These are phyloP conservation scores for Trigoniulus corallinus DNA, from an alignment of 1,140 invertebrate species.

Conservation along the genomic window DNA sequence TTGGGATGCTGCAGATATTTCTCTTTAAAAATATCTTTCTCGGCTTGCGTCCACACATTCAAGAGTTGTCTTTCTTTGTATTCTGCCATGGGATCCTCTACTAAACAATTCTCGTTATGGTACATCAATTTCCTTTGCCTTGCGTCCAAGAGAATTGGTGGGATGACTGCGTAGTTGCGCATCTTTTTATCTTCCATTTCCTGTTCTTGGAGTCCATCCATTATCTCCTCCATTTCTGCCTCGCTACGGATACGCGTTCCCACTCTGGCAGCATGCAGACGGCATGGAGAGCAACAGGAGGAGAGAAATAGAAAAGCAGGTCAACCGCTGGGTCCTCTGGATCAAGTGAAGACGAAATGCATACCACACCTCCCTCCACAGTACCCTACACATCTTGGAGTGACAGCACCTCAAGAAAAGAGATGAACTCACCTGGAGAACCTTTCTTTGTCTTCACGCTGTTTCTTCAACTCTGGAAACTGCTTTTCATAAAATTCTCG, in stretches of 20 bases:
- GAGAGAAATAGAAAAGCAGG: too few species aligned
- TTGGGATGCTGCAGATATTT: slow-evolving; percentile 95
- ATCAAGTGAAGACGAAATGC: too few species aligned
- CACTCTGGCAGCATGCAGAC: slow-evolving; percentile 45
- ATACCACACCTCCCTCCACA: too few species aligned
- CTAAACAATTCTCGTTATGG: slow-evolving; percentile 69
- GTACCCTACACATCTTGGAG: too few species aligned
- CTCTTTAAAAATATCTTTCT: slow-evolving; percentile 60
- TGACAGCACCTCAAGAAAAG: too few species aligned
- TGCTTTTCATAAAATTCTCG: slow-evolving; percentile 93
- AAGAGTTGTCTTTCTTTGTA: slow-evolving; percentile 68
- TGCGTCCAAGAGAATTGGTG: slow-evolving; percentile 62
- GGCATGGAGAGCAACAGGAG: too few species aligned
- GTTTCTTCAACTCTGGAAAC: slow-evolving; percentile 91
- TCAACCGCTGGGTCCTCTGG: too few species aligned
- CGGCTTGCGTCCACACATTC: slow-evolving; percentile 79
- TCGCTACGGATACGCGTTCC: slow-evolving; percentile 91
- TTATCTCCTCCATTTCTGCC: slow-evolving; percentile 91
- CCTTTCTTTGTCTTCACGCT: slow-evolving; percentile 86
- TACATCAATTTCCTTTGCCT: slow-evolving; percentile 52
- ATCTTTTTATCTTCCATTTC: slow-evolving; percentile 95
- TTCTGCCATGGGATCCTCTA: slow-evolving; percentile 71
- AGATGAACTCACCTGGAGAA: slow-evolving; percentile 37
- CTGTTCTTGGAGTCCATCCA: slow-evolving; percentile 90
- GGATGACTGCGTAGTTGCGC: slow-evolving; percentile 88